A percentile compares a stretch with the other conserved stretches of the same genome.
These are phyloP conservation scores for Corticium candelabrum DNA, from an alignment of 37 sponge, comb jelly and placozoan species.

Conservation along the genomic window DNA sequence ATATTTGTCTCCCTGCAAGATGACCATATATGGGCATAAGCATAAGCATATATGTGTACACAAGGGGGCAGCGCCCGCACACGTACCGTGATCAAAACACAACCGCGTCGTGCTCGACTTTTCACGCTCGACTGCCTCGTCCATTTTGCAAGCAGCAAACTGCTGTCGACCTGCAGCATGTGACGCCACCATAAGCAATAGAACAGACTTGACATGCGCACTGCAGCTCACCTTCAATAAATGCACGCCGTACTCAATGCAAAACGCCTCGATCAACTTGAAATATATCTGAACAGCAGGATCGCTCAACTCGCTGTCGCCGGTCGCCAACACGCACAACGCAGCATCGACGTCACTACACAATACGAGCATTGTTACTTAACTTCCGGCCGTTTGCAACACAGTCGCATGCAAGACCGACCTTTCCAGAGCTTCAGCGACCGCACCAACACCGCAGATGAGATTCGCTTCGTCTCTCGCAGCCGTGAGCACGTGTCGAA, in stretches of 20 bases:
- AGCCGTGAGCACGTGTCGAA: neutral
- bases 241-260: neutral
- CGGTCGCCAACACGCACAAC: neutral
- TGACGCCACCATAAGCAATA: neutral
- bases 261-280: neutral
- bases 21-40: too few species aligned
- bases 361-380: neutral
- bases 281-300: neutral
- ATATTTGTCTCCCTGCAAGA: too few species aligned
- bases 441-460: neutral
- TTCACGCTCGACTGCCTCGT: neutral
- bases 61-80: too few species aligned
- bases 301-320: neutral
- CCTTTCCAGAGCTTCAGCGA: neutral
- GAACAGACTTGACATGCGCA: neutral
- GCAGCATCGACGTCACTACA: neutral
- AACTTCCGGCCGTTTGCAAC: neutral
- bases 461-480: neutral
- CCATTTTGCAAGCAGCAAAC: neutral
- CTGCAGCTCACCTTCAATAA: neutral
- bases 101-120: neutral
- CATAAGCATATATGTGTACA: too few species aligned
- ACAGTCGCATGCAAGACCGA: neutral
- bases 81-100: neutral
- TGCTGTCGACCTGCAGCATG: slow-evolving; percentile 1